Percentiles rank a stretch among this genome's conserved stretches.
These are phyloP conservation scores for Pteronotus mesoamericanus DNA, from an alignment of 2,797 vertebrate species.

Conservation along the genomic window DNA sequence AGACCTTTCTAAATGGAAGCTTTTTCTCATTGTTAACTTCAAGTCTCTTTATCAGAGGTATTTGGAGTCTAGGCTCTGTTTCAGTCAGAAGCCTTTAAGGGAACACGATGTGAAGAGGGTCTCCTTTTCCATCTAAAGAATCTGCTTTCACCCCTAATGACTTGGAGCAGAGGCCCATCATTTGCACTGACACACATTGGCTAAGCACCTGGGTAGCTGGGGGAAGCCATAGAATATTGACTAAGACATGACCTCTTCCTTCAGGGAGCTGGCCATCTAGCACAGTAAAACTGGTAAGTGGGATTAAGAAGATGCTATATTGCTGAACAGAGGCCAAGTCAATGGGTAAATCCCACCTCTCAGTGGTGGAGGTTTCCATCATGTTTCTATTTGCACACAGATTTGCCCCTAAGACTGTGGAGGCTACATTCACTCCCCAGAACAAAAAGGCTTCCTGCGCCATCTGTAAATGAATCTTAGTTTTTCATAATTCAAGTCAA, in stretches of 20 bases:
- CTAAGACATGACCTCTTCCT: not conserved
- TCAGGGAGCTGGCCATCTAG: not conserved
- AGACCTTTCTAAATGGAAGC: not conserved
- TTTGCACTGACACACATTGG: not conserved
- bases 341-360: not conserved
- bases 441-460: not conserved
- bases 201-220: not conserved
- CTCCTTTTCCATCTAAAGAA: not conserved
- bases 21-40: not conserved
- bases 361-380: not conserved
- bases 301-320: not conserved
- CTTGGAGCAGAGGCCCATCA: rapidly evolving
- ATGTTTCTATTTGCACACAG: not conserved
- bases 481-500: not conserved
- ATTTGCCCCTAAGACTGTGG: not conserved
- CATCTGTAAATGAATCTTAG: not conserved
- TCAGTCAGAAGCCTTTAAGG: not conserved
- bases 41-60: not conserved
- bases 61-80: not conserved
- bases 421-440: not conserved
- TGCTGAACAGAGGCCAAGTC: not conserved
- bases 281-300: rapidly evolving
- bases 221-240: not conserved
- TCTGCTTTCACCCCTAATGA: not conserved
- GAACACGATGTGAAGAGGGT: not conserved